Evolutionary conservation across 2,113 vertebrate species (phyloP).

Genomic region (Fregata magnificens): DNA sequence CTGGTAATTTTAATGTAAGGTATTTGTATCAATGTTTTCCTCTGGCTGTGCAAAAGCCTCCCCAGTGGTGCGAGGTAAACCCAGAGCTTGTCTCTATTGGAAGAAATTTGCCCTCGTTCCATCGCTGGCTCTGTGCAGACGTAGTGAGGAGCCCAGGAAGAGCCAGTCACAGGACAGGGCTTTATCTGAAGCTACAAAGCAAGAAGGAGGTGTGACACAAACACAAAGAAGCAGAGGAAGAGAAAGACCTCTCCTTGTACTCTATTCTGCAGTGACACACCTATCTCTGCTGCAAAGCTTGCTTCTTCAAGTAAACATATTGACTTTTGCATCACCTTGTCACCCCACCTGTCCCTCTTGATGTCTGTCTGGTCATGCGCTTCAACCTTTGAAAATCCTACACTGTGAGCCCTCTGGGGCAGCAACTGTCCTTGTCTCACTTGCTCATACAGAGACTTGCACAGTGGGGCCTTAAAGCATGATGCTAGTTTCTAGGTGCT

Average conservation of each 20-base stretch:
- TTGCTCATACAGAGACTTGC: neutral
- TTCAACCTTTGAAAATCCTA: neutral
- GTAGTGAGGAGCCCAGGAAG: neutral
- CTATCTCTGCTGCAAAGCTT: neutral
- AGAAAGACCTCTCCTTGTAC: neutral
- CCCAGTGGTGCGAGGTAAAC: neutral
- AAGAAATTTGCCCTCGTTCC: neutral
- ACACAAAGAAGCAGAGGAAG: neutral
- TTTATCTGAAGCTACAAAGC: neutral
- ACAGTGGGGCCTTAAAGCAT: neutral
- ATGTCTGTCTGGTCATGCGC: neutral
- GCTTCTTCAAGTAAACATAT: neutral
- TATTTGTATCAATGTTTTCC: neutral
- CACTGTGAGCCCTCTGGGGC: neutral
- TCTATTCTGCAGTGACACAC: neutral
- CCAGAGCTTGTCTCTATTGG: neutral
- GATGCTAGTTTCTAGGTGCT: neutral
- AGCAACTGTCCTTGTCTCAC: neutral
- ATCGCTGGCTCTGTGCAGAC: accelerated
- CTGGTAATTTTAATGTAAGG: neutral
- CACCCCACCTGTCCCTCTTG: neutral
- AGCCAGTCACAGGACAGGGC: neutral
- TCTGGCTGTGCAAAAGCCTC: neutral
- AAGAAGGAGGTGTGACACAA: neutral
- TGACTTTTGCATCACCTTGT: neutral